These are phyloP conservation scores for Sicus ferrugineus DNA, from an alignment of 2,888 invertebrate species.

Conservation along the genomic window DNA sequence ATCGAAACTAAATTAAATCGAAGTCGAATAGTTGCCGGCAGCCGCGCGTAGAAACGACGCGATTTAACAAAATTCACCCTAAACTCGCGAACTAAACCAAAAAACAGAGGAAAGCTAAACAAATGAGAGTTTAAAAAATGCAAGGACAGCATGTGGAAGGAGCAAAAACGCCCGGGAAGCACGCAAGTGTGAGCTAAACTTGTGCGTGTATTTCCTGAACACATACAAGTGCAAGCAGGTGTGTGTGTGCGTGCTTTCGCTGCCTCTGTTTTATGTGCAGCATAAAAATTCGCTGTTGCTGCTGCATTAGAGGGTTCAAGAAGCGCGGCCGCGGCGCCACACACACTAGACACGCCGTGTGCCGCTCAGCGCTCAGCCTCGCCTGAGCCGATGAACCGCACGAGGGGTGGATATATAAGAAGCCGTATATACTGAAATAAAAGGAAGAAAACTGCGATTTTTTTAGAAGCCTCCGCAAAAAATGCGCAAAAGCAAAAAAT, in stretches of 20 bases:
- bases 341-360: constrained; percentile 7
- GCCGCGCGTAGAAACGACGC: constrained; percentile 16
- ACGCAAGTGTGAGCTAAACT: constrained; percentile 6
- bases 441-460: background rate
- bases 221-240: constrained; percentile 19
- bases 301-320: constrained; percentile 3
- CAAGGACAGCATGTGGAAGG: constrained; percentile 13
- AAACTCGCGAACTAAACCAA: background rate
- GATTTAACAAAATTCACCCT: constrained; percentile 11
- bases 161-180: constrained; percentile 1
- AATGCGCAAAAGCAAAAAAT: background rate
- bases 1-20: constrained; percentile 35
- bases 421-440: background rate
- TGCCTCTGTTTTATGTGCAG: constrained; percentile 18
- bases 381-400: background rate
- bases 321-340: constrained; percentile 8
- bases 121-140: constrained; percentile 21
- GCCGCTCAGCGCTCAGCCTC: background rate
- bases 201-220: background rate
- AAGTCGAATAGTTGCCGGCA: constrained; percentile 34
- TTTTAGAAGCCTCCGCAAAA: background rate
- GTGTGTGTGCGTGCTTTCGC: constrained; percentile 26
- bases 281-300: background rate
- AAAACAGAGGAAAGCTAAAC: constrained; percentile 10
- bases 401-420: background rate